Evolutionary conservation across 2,888 invertebrate species (phyloP), one percentile per base, ranked within the genome.

Genomic region (Dascillus cervinus): DNA sequence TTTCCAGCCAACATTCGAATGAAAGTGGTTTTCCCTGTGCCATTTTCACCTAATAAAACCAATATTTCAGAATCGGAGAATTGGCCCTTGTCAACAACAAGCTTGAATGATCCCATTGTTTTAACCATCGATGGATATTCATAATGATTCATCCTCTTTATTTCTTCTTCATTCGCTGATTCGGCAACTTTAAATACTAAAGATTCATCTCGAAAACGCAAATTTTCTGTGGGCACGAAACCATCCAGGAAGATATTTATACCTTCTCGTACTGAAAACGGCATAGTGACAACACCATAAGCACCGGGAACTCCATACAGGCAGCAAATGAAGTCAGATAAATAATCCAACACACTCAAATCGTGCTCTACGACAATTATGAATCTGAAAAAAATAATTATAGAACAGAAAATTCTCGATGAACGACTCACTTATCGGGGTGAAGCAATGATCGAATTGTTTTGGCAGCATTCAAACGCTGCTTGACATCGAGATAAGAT

Each of bases 281-380:
- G 98, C 91, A 97, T 92, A 64, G 98, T 99, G 38, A 98, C 98
- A 32, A 98, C 98, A 49, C 98, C 98, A 64, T 98, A 98, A 51
- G 94, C 96, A 53, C 96, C 96, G 39, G 98, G 98, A 29, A 95
- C 86, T 33, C 98, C 98, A 65, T 99, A 98, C 32, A 98, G 69
- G 61, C 94, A 92, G 68, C 98, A 99, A 62, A 98, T 96, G 60
- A 96, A 98, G 68, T 98, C 98, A 3, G 97, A 97, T 33, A 98
- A 72, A 64, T 99, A 98, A 68, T 99, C 98, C 57, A 98, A 68
- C 22, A 99, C 97, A 34, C 97, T 96, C 66, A 98, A 77, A 73
- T 98, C 98, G 62, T 98, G 98, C 65, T 98, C 98, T 29, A 99
- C 98, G 4, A 98, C 98, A 49, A 98, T 95, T 49, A 98, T 91